These are phyloP conservation scores for Poecilia latipinna DNA, from an alignment of 2,113 vertebrate genomes.

Conservation along the genomic window DNA sequence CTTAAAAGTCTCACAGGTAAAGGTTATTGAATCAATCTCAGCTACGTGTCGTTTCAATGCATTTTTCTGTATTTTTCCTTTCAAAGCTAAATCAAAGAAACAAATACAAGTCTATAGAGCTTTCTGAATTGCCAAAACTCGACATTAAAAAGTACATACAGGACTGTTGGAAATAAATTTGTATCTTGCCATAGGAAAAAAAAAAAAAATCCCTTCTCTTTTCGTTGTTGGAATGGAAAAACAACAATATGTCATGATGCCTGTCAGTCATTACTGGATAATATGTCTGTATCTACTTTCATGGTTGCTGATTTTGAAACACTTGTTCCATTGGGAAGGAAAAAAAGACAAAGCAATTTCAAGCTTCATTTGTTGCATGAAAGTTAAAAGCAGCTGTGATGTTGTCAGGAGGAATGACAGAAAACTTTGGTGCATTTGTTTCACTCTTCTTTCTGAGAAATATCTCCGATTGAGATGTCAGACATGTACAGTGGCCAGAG, in stretches of 20 bases:
- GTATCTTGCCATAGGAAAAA: conserved; percentile 1
- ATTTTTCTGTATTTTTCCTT: background rate
- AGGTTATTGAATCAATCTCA: background rate
- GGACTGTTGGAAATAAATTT: background rate
- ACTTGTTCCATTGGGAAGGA: conserved; percentile 19
- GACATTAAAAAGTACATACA: background rate
- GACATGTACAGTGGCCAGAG: conserved; percentile 36
- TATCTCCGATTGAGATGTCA: conserved; percentile 58
- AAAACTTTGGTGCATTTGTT: conserved; percentile 50
- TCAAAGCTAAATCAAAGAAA: background rate
- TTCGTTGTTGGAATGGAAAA: conserved; percentile 3
- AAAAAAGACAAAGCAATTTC: conserved; percentile 62
- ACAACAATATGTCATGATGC: conserved; percentile 28
- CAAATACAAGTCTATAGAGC: background rate
- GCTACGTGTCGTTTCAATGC: background rate
- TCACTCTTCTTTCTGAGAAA: conserved; percentile 31
- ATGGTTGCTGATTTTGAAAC: conserved; percentile 56
- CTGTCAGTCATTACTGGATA: conserved; percentile 51
- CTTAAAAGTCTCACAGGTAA: background rate
- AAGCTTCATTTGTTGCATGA: conserved; percentile 69
- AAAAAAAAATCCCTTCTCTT: background rate
- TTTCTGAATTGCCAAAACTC: background rate
- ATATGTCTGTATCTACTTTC: conserved; percentile 57
- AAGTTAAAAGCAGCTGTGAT: conserved; percentile 50
- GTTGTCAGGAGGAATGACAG: conserved; percentile 53